Evolutionary conservation across 2,797 vertebrate genomes (phyloP).

Genomic region (Lophotriccus pileatus): DNA sequence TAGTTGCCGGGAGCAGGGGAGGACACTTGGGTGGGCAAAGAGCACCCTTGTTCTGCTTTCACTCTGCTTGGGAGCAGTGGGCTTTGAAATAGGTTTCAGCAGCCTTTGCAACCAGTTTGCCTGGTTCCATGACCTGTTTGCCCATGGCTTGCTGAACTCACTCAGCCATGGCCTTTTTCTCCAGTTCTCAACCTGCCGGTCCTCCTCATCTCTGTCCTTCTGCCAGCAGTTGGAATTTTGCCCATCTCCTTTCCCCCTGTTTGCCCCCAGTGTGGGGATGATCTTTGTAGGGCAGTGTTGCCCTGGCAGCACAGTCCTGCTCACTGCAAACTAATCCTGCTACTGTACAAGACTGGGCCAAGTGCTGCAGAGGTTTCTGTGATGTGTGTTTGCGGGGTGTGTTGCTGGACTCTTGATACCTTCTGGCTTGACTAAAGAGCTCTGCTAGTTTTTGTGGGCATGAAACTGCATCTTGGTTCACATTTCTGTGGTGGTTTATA

Average conservation of each 20-base stretch:
- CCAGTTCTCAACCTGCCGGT: not conserved
- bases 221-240: not conserved
- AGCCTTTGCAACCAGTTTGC: not conserved
- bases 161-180: not conserved
- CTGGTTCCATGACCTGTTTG: not conserved
- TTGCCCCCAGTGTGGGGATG: not conserved
- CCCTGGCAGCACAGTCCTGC: not conserved
- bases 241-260: not conserved
- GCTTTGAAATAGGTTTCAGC: not conserved
- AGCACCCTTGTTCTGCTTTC: not conserved
- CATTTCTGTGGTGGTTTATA: not conserved
- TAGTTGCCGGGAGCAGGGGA: not conserved
- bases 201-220: not conserved
- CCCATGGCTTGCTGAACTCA: not conserved
- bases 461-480: not conserved
- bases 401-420: rapidly evolving
- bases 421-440: not conserved
- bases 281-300: not conserved
- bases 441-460: not conserved
- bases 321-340: not conserved
- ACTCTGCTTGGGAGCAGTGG: not conserved
- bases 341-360: not conserved
- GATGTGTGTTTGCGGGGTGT: not conserved
- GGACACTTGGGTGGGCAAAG: not conserved
- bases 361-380: not conserved